Evolutionary conservation across 2,113 vertebrate genomes (phyloP).

Genomic region (Macquaria australasica): DNA sequence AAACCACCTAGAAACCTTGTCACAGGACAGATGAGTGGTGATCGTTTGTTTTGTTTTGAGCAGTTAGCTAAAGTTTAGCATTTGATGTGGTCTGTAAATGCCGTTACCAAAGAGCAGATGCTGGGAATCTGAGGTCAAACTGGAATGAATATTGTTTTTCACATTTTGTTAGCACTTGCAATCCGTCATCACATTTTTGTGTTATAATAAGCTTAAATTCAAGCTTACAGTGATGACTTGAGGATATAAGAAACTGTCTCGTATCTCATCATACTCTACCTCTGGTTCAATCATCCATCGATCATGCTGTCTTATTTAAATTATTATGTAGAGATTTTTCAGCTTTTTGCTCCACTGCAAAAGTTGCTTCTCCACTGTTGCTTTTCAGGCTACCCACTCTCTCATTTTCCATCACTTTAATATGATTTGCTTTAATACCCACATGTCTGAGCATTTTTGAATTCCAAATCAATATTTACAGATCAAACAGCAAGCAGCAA

Average conservation of each 20-base stretch:
- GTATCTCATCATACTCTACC: neutral
- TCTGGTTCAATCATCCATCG: no score
- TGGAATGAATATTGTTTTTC: constrained; percentile 3
- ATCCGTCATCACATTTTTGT: neutral
- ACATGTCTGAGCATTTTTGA: neutral
- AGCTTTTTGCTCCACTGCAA: neutral
- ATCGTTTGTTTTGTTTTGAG: constrained; percentile 34
- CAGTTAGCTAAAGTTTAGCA: neutral
- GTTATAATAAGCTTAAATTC: neutral
- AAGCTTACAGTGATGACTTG: neutral
- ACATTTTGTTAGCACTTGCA: constrained; percentile 13
- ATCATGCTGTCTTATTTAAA: neutral
- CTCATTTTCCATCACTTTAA: constrained; percentile 11
- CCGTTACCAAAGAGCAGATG: neutral
- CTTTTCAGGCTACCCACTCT: neutral
- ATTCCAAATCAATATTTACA: constrained; percentile 6
- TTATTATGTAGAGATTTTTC: neutral
- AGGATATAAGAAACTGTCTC: neutral
- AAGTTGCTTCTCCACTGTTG: neutral
- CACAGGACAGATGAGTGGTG: constrained; percentile 11
- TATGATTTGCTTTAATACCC: neutral
- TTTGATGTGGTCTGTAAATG: constrained; percentile 9
- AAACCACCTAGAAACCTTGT: neutral
- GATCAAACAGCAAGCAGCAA: constrained; percentile 1
- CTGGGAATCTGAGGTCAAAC: neutral